Base-by-base conservation (phyloP, 2,797 vertebrate species). In the Jordanella pulchra region DNA sequence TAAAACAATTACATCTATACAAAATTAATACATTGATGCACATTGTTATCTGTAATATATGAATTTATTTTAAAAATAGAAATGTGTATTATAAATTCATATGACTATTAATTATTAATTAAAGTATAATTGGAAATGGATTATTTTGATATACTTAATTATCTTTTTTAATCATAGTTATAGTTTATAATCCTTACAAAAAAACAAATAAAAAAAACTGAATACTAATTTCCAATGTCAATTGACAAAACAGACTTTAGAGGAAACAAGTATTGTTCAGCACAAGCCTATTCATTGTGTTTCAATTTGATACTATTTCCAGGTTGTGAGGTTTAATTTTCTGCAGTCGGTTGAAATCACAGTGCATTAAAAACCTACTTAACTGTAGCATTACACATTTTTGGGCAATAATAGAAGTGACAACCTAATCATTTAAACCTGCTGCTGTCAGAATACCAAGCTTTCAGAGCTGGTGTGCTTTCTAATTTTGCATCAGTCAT, bases 401-500 rank as follows among this genome's bases (percentile, higher is more conserved):
- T 69, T 56, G 10, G 18, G 39, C 53, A 50, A 50, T n/a, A 54
- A 28, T 45, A 35, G 25, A 32, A 35, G 45, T 25, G 10, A 13
- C 76, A 76, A 81, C 67, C 67, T 61, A 77, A 78, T 60, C 80
- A 84, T 78, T 7, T 69, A 10, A 18, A 42, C 65, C 58, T 35
- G 74, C 68, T 65, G 54, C 73, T 54, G 73, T 76, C 42, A 39
- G 4, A 45, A 7, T 6, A 35, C 44, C 53, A 51, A 78, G 72
- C 76, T 75, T 47, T 77, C 56, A 81, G 15, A 75, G 65, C 70
- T 51, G 9, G 35, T 39, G 35, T 7, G 35, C 35, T 25, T 27
- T 18, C 23, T 75, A 67, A 69, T 71, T 85, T 72, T 18, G 54
- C 68, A 71, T 4, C 65, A 69, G 58, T 84, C 82, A 77, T 85